These are phyloP conservation scores for Ornithoptera alexandrae DNA, from an alignment of 2,888 invertebrate genomes.

Conservation along the genomic window DNA sequence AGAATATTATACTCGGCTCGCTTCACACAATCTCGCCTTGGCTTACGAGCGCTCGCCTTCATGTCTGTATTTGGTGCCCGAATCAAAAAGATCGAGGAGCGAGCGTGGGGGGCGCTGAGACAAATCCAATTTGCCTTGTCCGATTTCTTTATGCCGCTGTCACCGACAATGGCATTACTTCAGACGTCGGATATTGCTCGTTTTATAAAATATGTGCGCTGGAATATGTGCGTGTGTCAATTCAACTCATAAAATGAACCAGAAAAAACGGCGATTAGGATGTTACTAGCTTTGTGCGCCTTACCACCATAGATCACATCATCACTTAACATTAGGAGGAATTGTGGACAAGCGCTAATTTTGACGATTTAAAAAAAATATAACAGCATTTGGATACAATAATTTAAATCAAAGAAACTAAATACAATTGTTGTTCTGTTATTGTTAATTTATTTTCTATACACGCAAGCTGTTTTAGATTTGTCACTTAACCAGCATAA, in stretches of 20 bases:
- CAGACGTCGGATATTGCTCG: constrained; percentile 13
- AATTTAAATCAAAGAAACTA: no score
- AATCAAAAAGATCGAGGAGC: constrained; percentile 28
- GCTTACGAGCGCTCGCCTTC: constrained; percentile 27
- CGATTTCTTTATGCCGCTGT: constrained; percentile 30
- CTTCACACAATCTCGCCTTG: constrained; percentile 25
- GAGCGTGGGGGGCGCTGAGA: constrained; percentile 27
- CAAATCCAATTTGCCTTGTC: constrained; percentile 31
- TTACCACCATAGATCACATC: no score
- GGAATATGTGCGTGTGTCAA: neutral
- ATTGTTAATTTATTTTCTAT: no score
- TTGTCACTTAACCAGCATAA: no score
- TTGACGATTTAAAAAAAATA: no score
- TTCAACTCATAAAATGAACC: neutral
- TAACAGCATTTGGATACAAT: no score
- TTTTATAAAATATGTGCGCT: constrained; percentile 8
- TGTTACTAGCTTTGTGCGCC: no score
- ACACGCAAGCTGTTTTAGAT: no score
- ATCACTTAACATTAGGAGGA: no score
- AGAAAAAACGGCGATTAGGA: no score
- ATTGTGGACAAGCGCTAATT: no score
- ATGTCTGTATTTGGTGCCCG: constrained; percentile 25
- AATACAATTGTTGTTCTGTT: no score
- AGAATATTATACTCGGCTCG: constrained; percentile 27
- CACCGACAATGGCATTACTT: constrained; percentile 25